phyloP scores from a whole-genome alignment of 2,797 vertebrate species.

The Clarias platycephalus region DNA sequence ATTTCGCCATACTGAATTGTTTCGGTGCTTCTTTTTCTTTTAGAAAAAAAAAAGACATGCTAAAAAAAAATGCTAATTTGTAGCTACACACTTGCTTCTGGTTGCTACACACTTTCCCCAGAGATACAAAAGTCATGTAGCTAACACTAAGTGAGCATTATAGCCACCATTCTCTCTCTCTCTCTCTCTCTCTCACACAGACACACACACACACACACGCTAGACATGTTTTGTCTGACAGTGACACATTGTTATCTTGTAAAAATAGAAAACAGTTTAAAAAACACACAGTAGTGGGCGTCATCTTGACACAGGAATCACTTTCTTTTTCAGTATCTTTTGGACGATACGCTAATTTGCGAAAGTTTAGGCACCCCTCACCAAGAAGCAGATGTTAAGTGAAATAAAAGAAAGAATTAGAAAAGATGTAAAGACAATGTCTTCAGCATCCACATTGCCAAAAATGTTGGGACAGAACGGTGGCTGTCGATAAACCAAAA shows the following conservation, averaged over 20 bases:
- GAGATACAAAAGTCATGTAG: background rate
- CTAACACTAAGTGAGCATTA: background rate
- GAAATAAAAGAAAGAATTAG: background rate
- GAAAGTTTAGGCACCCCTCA: background rate
- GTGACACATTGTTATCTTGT: constrained; percentile 34
- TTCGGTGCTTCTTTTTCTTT: background rate
- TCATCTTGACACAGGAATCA: background rate
- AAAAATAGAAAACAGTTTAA: constrained; percentile 21
- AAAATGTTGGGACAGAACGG: too few species aligned
- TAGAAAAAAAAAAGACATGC: background rate
- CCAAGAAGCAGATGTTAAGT: background rate
- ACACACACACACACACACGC: background rate
- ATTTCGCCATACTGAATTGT: too few species aligned
- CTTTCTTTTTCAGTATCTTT: background rate
- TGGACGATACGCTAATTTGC: background rate
- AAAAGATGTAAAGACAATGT: background rate
- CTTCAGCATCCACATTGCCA: background rate
- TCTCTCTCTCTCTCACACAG: background rate
- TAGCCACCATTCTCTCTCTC: background rate
- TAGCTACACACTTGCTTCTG: too few species aligned
- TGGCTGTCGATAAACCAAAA: too few species aligned
- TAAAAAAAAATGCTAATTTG: background rate
- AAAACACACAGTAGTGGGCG: constrained; percentile 3
- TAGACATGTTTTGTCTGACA: constrained; percentile 17
- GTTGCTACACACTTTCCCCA: background rate